These are phyloP conservation scores for Chunga burmeisteri DNA, from an alignment of 2,113 vertebrate species.

Conservation along the genomic window DNA sequence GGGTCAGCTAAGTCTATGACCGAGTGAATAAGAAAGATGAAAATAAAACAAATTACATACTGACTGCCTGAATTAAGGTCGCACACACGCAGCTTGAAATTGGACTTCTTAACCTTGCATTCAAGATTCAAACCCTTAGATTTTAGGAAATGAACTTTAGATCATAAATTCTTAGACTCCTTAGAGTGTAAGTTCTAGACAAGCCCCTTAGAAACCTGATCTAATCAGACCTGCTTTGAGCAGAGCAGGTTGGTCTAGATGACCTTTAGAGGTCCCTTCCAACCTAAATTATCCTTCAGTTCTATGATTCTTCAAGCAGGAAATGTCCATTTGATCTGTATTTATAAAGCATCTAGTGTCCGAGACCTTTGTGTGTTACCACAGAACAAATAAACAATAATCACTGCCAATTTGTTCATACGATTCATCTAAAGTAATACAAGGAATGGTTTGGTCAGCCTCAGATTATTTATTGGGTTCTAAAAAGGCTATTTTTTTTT, in stretches of 20 bases:
- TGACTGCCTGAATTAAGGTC: neutral
- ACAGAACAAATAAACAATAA: constrained; percentile 29
- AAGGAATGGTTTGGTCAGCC: neutral
- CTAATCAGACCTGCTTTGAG: constrained; percentile 23
- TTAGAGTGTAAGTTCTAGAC: neutral
- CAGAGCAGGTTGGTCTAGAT: neutral
- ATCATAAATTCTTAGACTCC: neutral
- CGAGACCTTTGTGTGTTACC: neutral
- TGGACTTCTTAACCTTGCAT: neutral
- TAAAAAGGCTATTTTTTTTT: neutral
- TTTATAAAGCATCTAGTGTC: neutral
- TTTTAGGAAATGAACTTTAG: constrained; percentile 35
- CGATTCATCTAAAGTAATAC: neutral
- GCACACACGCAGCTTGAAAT: neutral
- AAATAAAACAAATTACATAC: neutral
- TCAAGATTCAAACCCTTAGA: neutral
- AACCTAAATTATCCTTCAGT: neutral
- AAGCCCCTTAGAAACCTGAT: neutral
- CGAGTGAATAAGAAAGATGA: neutral
- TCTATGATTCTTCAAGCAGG: constrained; percentile 1
- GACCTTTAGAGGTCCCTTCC: neutral
- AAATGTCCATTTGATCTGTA: neutral
- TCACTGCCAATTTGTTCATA: neutral
- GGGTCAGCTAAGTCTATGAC: neutral
- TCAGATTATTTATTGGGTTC: neutral